These are phyloP conservation scores for Bactericera cockerelli DNA, from an alignment of 1,140 invertebrate genomes.

Conservation along the genomic window DNA sequence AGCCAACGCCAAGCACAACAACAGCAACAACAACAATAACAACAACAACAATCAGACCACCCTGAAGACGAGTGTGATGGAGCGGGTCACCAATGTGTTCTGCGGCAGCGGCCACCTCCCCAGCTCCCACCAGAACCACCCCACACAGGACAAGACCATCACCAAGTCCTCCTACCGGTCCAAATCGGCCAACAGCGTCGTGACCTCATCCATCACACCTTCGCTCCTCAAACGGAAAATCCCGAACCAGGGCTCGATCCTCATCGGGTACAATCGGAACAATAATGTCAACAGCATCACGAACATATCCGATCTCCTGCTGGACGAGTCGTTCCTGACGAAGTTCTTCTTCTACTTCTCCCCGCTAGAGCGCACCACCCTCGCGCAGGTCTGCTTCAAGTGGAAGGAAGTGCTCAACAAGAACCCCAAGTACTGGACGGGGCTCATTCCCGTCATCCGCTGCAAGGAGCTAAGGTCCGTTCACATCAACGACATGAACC, in stretches of 20 bases:
- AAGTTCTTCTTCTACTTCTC: slow-evolving; percentile 76
- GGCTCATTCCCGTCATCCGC: slow-evolving; percentile 62
- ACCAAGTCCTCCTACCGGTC: slow-evolving; percentile 17
- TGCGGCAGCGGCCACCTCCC: slow-evolving; percentile 39
- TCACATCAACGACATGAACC: slow-evolving; percentile 45
- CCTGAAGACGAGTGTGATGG: slow-evolving; percentile 52
- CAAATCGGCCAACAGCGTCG: not conserved
- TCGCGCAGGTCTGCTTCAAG: slow-evolving; percentile 65
- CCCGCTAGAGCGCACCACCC: slow-evolving; percentile 51
- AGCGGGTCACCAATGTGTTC: slow-evolving; percentile 65
- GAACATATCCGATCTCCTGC: slow-evolving; percentile 46
- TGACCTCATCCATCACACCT: slow-evolving; percentile 24
- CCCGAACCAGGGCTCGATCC: slow-evolving; percentile 19
- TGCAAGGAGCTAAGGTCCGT: slow-evolving; percentile 57
- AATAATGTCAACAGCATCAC: not conserved
- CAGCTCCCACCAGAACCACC: slow-evolving; percentile 18
- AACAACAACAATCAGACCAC: slow-evolving; percentile 16
- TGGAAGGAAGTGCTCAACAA: slow-evolving; percentile 79
- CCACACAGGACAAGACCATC: slow-evolving; percentile 16
- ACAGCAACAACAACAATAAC: not conserved
- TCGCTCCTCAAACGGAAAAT: not conserved
- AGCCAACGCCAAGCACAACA: slow-evolving; percentile 33
- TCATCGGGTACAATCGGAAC: slow-evolving; percentile 23
- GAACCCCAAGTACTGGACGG: slow-evolving; percentile 65
- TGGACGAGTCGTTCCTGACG: slow-evolving; percentile 67